Base-by-base conservation (phyloP, 2,888 invertebrate species). In the Parnassius mnemosyne region DNA sequence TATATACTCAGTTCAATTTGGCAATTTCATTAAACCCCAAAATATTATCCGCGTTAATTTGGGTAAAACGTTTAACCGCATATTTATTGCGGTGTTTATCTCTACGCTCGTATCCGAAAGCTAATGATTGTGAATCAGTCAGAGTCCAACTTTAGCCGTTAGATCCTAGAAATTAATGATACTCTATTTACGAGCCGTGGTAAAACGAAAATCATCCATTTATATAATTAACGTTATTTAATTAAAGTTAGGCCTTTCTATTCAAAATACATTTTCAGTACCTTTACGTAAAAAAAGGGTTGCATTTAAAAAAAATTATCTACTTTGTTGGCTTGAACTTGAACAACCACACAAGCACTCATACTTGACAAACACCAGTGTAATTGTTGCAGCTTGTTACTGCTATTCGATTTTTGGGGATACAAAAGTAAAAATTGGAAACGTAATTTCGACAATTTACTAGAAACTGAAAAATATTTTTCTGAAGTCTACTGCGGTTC, bases 81-180 rank as follows among this genome's bases (percentile, higher is more conserved):
- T 57, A 62, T 57, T 57, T 57, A 57, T 62, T 57, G 49, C 57
- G 53, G 53, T 61, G 57, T 61, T 61, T 61, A 61, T 61, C 56
- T 52, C 46, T 16, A 42, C 53, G 53, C 53, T 50, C 47, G 61
- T 52, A 20, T 46, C 55, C 47, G 52, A 53, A 9, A 25, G 52
- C 61, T 61, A 61, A 61, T 61, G 61, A 61, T 53, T 49, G 57
- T 52, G 53, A 49, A 61, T 61, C 61, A 57, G 53, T 62, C 62
- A 57, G 47, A 57, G 57, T 62, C 62, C 49, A 57, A 62, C 57
- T 57, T 61, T 57, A 53, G 53, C 53, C 62, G 53, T 57, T 61
- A 56, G 61, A 61, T 61, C 46, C 61, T 53, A 47, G 52, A 46
- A 61, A 61, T 56, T 61, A 61, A 61, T 56, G 61, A 61, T 46